phyloP scores from a whole-genome alignment of 2,888 invertebrate genomes.

The Scaeva pyrastri region DNA sequence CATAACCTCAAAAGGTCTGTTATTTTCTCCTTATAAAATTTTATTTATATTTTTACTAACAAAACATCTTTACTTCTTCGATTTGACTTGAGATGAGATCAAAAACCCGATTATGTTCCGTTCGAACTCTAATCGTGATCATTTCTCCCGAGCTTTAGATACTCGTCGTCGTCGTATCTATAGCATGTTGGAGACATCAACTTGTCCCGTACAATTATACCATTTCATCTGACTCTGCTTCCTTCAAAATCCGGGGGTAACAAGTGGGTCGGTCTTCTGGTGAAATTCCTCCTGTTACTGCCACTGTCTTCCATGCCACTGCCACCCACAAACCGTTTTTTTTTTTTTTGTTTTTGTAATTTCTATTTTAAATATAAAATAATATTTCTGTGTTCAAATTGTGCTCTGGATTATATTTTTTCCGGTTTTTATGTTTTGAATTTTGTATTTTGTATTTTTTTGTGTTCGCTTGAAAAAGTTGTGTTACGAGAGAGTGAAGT shows the following conservation, averaged over 20 bases:
- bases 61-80: constrained; percentile 31
- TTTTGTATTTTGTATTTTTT: not conserved
- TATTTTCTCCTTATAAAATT: constrained; percentile 1
- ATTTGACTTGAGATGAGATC: constrained; percentile 53
- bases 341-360: constrained; percentile 3
- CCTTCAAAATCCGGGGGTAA: constrained; percentile 28
- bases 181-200: constrained; percentile 66
- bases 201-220: constrained; percentile 72
- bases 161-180: not conserved
- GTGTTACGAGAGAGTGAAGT: constrained; percentile 26
- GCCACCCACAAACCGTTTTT: too few species aligned
- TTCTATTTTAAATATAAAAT: constrained; percentile 45
- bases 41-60: not conserved
- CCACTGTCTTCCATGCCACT: constrained; percentile 14
- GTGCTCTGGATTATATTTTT: constrained; percentile 44
- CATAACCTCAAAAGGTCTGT: constrained; percentile 11
- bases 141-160: constrained; percentile 30
- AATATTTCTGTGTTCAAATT: constrained; percentile 44
- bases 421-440: constrained; percentile 26
- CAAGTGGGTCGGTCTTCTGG: constrained; percentile 64
- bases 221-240: constrained; percentile 57
- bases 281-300: constrained; percentile 66
- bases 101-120: constrained; percentile 59
- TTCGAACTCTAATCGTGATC: constrained; percentile 68
- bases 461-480: constrained; percentile 1